Conservation (phyloP, 2,797 vertebrate species). For the Micropoecilia bifurca region DNA sequence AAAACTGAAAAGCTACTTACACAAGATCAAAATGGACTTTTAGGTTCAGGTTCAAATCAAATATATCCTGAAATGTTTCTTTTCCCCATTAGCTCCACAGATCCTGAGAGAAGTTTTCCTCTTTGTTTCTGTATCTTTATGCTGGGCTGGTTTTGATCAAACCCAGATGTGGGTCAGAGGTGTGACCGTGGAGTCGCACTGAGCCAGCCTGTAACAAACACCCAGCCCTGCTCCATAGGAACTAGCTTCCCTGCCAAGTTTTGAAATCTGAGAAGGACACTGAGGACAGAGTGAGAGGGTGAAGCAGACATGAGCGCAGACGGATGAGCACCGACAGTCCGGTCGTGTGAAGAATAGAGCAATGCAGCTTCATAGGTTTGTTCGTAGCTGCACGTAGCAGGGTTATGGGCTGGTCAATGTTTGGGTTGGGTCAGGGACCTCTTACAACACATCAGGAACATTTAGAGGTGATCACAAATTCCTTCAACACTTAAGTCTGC, state of each 20-base stretch:
- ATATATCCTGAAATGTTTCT: not conserved
- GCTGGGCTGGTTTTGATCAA: slow-evolving; percentile 44
- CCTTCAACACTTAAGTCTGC: not conserved
- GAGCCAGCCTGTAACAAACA: slow-evolving; percentile 54
- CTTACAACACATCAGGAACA: not conserved
- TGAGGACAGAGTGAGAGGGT: slow-evolving; percentile 1
- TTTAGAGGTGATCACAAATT: not conserved
- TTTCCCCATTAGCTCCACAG: not conserved
- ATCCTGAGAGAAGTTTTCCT: not conserved
- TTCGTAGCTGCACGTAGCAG: not conserved
- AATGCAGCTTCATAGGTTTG: slow-evolving; percentile 14
- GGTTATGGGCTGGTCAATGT: not conserved
- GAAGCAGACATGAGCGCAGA: not conserved
- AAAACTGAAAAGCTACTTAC: not conserved
- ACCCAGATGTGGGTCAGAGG: slow-evolving; percentile 66
- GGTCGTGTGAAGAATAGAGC: slow-evolving; percentile 24
- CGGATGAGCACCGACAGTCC: not conserved
- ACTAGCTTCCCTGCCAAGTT: slow-evolving; percentile 24
- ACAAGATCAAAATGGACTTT: not conserved
- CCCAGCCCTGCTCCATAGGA: slow-evolving; percentile 10
- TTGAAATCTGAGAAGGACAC: slow-evolving; percentile 46
- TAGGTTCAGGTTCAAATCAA: not conserved
- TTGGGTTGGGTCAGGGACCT: not conserved
- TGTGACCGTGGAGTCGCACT: slow-evolving; percentile 50
- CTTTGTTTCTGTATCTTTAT: slow-evolving; percentile 26